phyloP scores from a whole-genome alignment of 2,888 invertebrate genomes.

The Suillia variegata region DNA sequence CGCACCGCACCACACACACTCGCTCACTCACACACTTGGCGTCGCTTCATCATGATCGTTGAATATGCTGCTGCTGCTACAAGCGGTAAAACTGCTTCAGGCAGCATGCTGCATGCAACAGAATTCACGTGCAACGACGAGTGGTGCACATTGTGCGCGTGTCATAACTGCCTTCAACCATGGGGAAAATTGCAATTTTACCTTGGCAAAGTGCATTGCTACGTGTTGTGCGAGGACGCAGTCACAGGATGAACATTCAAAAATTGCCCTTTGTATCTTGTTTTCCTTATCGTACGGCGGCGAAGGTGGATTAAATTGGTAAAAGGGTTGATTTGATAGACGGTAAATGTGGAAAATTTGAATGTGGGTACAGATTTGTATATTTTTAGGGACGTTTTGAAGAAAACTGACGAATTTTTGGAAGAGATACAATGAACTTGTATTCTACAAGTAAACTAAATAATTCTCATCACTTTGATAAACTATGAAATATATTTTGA shows the following conservation, averaged over 20 bases:
- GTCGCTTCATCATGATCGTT: neutral
- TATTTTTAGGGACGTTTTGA: no score
- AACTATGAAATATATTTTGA: no score
- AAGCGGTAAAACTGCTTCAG: no score
- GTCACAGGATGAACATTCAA: neutral
- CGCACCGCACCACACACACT: no score
- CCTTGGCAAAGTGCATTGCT: neutral
- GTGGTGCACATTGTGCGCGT: neutral
- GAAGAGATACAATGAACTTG: no score
- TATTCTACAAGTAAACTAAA: no score
- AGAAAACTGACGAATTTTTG: no score
- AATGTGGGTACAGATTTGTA: no score
- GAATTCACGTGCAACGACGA: neutral
- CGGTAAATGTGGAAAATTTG: no score
- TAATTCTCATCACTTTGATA: no score
- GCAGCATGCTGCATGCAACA: neutral
- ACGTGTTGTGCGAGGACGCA: neutral
- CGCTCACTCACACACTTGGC: neutral
- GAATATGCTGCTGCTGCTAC: neutral
- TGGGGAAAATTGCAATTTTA: slow-evolving; percentile 52
- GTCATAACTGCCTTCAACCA: slow-evolving; percentile 41
- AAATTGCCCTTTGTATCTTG: neutral
- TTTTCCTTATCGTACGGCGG: neutral
- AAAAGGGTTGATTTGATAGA: neutral
- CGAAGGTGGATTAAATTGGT: neutral